Conservation (phyloP, 2,113 vertebrate species). For the Varanus salvator region DNA sequence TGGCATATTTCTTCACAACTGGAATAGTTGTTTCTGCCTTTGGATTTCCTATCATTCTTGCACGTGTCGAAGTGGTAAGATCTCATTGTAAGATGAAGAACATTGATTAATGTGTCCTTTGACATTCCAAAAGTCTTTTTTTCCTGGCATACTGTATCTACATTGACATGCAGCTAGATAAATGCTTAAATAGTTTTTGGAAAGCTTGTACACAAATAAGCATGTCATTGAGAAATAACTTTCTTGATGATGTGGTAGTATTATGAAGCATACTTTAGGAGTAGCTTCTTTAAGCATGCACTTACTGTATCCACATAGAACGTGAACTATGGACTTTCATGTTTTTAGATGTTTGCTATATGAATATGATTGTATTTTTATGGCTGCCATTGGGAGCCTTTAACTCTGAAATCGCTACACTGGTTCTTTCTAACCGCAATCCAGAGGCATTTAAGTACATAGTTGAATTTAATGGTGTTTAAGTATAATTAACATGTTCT, state of each 20-base stretch:
- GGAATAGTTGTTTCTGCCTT: slow-evolving; percentile 96
- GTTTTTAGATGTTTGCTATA: not conserved
- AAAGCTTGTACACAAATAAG: not conserved
- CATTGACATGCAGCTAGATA: not conserved
- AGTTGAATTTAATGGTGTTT: not conserved
- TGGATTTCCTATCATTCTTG: slow-evolving; percentile 89
- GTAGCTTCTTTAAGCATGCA: not conserved
- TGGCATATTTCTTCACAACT: slow-evolving; percentile 94
- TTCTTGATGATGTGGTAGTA: not conserved
- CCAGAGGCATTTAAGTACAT: not conserved
- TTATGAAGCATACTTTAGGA: not conserved
- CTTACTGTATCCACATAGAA: not conserved
- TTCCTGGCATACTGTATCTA: not conserved
- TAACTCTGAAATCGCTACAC: not conserved
- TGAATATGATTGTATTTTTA: not conserved
- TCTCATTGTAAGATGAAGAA: not conserved
- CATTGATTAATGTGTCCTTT: not conserved
- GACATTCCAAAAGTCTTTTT: not conserved
- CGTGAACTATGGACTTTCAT: not conserved
- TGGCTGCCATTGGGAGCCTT: not conserved
- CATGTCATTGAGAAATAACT: not conserved
- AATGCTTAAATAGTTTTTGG: not conserved
- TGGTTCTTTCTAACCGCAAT: not conserved
- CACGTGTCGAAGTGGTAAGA: slow-evolving; percentile 85
- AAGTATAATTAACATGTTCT: not conserved